Conservation (phyloP, 1,140 invertebrate genomes). For the Hetaerina americana region DNA sequence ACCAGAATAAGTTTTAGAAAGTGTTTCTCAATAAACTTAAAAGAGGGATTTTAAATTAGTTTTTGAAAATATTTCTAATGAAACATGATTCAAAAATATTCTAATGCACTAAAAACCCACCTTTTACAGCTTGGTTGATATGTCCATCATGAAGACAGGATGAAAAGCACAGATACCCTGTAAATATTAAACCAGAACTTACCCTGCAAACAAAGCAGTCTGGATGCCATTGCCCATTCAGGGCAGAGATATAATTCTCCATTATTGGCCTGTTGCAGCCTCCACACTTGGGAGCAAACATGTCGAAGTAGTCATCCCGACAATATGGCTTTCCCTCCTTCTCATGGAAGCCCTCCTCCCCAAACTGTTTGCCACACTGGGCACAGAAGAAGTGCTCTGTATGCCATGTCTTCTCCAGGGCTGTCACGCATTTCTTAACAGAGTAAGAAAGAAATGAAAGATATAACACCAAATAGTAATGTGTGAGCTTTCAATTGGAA, state of each 20-base stretch:
- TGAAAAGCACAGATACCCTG: neutral
- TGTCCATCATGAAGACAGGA: neutral
- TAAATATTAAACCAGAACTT: constrained; percentile 31
- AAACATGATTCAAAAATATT: too few relatives aligned
- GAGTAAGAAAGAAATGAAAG: constrained; percentile 21
- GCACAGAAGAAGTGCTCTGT: constrained; percentile 99
- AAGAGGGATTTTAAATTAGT: neutral
- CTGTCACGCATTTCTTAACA: constrained; percentile 97
- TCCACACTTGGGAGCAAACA: constrained; percentile 98
- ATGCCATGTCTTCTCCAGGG: constrained; percentile 97
- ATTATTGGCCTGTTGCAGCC: constrained; percentile 94
- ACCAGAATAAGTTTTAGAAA: neutral
- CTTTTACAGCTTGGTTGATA: neutral
- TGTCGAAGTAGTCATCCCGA: constrained; percentile 90
- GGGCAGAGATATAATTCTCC: constrained; percentile 97
- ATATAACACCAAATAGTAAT: constrained; percentile 6
- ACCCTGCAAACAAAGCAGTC: constrained; percentile 99
- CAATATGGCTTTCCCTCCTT: constrained; percentile 90
- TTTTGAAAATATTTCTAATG: neutral
- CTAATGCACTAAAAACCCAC: neutral
- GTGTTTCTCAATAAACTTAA: neutral
- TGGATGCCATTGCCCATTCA: constrained; percentile 97
- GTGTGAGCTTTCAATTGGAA: too few relatives aligned
- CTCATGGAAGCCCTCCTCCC: constrained; percentile 93
- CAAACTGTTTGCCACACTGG: constrained; percentile 92